Evolutionary conservation across 37 sponge, comb jelly and placozoan species (phyloP).

Genomic region (Aplysina aerophoba): DNA sequence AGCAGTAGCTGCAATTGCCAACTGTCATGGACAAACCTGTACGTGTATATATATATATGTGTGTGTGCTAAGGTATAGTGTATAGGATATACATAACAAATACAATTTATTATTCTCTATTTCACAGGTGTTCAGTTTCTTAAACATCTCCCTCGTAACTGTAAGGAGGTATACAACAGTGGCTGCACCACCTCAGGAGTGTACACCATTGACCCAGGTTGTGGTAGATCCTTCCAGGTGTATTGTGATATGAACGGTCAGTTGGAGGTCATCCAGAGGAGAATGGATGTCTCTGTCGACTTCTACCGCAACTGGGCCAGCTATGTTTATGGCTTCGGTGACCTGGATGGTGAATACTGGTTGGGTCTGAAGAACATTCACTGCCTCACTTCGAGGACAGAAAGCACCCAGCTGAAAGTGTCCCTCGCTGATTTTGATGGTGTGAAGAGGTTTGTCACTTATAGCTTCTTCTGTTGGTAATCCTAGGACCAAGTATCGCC

Average conservation of each 20-base stretch:
- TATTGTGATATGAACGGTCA: conserved; percentile 27
- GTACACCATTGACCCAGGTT: conserved; percentile 27
- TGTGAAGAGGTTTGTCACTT: conserved; percentile 8
- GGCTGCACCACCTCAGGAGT: conserved; percentile 15
- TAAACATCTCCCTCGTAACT: not conserved
- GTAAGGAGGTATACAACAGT: not conserved
- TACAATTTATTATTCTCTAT: no score
- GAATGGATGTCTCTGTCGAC: conserved; percentile 41
- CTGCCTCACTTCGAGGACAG: not conserved
- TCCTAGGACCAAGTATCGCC: conserved; percentile 21
- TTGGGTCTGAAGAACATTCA: conserved; percentile 31
- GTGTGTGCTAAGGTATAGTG: no score
- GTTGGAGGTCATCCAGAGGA: conserved; percentile 38
- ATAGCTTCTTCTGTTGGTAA: conserved; percentile 35
- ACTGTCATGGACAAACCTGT: no score
- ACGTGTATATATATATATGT: no score
- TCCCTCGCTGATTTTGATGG: conserved; percentile 8
- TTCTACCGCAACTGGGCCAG: conserved; percentile 35
- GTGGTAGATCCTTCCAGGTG: not conserved
- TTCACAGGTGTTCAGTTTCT: no score
- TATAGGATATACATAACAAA: no score
- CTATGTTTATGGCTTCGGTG: conserved; percentile 45
- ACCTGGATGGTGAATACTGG: conserved; percentile 41
- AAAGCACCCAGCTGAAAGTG: conserved; percentile 19
- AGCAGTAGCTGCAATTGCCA: no score